Evolutionary conservation across 2,113 vertebrate species (phyloP).

Genomic region (Pedetes capensis): DNA sequence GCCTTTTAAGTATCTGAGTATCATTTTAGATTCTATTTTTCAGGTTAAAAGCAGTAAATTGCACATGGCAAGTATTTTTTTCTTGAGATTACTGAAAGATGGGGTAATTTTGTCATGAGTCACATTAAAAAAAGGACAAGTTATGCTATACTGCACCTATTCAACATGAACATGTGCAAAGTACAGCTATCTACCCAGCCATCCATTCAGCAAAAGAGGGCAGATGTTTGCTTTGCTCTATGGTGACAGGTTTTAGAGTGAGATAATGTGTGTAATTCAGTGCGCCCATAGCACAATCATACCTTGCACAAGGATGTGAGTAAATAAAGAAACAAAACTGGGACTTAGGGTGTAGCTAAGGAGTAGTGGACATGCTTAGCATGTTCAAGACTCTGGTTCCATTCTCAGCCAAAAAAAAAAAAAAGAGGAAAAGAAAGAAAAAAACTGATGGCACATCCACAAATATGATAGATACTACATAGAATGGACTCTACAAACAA

Average conservation of each 20-base stretch:
- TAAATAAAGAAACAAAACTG: neutral
- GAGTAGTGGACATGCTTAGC: neutral
- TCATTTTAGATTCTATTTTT: slow-evolving; percentile 81
- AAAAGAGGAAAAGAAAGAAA: too few species aligned
- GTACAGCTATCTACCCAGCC: slow-evolving; percentile 70
- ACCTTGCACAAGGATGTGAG: neutral
- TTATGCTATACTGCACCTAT: slow-evolving; percentile 80
- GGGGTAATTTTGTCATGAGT: slow-evolving; percentile 85
- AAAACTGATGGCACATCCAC: too few species aligned
- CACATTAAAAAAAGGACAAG: slow-evolving; percentile 86
- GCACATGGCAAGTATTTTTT: slow-evolving; percentile 80
- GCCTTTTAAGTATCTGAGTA: slow-evolving; percentile 68
- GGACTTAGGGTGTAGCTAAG: neutral
- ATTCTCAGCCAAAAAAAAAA: neutral
- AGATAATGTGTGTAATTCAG: neutral
- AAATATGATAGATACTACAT: neutral
- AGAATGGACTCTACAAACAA: neutral
- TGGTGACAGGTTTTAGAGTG: slow-evolving; percentile 36
- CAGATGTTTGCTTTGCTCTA: slow-evolving; percentile 12
- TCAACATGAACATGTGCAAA: slow-evolving; percentile 78
- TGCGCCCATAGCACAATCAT: neutral
- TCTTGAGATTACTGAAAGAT: slow-evolving; percentile 84
- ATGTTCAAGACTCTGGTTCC: neutral
- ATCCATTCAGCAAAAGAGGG: slow-evolving; percentile 67
- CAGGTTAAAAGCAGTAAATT: slow-evolving; percentile 87